A percentile compares a stretch with the other conserved stretches of the same genome.
Evolutionary conservation across 2,888 invertebrate species (phyloP).

Genomic region (Cryptocheilus praepositus): DNA sequence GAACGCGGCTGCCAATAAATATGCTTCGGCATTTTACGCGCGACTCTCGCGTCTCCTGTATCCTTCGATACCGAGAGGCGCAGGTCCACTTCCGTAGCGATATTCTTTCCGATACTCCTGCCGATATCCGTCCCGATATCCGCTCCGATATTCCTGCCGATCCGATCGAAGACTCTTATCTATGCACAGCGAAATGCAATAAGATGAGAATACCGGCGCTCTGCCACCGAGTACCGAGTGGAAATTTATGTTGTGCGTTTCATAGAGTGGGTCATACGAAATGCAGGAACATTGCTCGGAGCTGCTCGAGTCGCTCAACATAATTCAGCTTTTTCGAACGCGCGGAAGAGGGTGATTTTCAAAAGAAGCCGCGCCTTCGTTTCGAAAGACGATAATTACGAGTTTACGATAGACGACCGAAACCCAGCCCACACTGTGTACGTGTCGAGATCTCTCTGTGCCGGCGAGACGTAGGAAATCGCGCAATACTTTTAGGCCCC

Average conservation of each 20-base stretch:
- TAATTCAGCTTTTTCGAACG: too few relatives aligned
- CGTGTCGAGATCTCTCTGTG: conserved; percentile 42
- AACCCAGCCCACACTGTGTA: conserved; percentile 54
- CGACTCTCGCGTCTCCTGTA: conserved; percentile 28
- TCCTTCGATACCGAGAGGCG: conserved; percentile 14
- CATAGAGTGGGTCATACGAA: too few relatives aligned
- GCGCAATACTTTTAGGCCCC: conserved; percentile 68
- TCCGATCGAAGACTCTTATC: conserved; percentile 31
- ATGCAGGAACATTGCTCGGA: too few relatives aligned
- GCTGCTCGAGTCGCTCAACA: too few relatives aligned
- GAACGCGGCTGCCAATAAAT: conserved; percentile 62
- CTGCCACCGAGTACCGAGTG: too few relatives aligned
- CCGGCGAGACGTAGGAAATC: conserved; percentile 61
- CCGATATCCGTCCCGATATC: too few relatives aligned
- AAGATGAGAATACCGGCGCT: too few relatives aligned
- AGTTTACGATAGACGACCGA: conserved; percentile 56
- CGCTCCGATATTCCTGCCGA: conserved; percentile 6
- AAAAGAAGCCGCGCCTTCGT: conserved; percentile 29
- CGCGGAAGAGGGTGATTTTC: conserved; percentile 25
- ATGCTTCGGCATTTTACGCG: conserved; percentile 66
- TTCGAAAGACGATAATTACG: conserved; percentile 57
- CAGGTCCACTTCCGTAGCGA: conserved; percentile 37
- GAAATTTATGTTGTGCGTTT: too few relatives aligned
- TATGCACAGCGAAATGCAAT: not conserved
- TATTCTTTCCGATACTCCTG: conserved; percentile 5